A percentile compares a stretch with the other conserved stretches of the same genome.
Conservation (phyloP, 2,888 invertebrate species). For the Patella caerulea region DNA sequence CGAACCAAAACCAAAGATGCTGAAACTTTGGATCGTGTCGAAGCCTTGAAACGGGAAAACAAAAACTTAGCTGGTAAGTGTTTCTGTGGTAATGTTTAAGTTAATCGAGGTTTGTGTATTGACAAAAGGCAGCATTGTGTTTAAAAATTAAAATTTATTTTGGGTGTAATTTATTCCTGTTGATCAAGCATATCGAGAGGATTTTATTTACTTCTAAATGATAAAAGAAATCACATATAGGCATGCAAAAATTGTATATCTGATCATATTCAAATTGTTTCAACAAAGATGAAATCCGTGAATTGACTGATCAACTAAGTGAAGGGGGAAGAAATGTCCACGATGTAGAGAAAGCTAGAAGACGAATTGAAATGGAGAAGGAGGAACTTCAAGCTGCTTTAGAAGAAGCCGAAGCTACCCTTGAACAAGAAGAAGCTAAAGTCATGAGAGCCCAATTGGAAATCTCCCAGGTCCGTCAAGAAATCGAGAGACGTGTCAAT, state of each 20-base stretch:
- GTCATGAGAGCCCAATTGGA: constrained; percentile 91
- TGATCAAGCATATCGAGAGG: neutral
- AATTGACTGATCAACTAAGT: constrained; percentile 98
- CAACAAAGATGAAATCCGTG: constrained; percentile 92
- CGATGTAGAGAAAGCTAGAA: constrained; percentile 98
- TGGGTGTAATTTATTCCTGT: too few relatives aligned
- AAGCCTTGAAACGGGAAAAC: constrained; percentile 98
- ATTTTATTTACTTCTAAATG: too few relatives aligned
- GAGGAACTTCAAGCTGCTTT: constrained; percentile 99
- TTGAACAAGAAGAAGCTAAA: constrained; percentile 99
- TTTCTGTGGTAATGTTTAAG: too few relatives aligned
- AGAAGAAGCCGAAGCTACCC: constrained; percentile 98
- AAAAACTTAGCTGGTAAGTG: constrained; percentile 87
- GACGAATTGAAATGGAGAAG: constrained; percentile 98
- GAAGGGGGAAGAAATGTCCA: constrained; percentile 99
- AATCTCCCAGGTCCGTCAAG: constrained; percentile 97
- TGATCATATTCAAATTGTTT: constrained; percentile 6
- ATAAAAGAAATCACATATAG: too few relatives aligned
- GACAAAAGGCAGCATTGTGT: too few relatives aligned
- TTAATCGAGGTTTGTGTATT: too few relatives aligned
- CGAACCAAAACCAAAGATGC: constrained; percentile 96
- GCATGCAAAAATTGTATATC: too few relatives aligned
- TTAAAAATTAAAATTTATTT: too few relatives aligned
- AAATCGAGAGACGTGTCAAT: constrained; percentile 98
- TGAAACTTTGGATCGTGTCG: constrained; percentile 96